Percentiles rank a stretch among this genome's conserved stretches.
Conservation (phyloP, 2,797 vertebrate genomes). For the Microtus agrestis region DNA sequence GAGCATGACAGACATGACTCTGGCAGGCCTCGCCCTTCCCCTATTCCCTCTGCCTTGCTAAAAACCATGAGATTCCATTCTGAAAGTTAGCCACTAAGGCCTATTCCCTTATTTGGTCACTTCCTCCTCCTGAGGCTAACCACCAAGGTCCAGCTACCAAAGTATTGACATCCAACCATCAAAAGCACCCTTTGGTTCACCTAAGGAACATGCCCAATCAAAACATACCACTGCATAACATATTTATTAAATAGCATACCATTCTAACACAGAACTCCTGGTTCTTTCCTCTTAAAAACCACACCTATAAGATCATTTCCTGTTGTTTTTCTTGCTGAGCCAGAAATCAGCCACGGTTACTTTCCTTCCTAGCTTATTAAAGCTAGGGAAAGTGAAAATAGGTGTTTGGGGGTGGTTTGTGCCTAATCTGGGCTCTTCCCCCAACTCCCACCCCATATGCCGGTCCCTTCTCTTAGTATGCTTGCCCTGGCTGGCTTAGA, state of each 20-base stretch:
- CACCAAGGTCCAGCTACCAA: neutral
- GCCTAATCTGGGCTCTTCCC: neutral
- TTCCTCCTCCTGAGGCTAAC: neutral
- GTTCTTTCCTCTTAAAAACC: neutral
- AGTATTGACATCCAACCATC: neutral
- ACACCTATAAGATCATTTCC: neutral
- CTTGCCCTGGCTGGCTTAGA: neutral
- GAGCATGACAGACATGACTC: neutral
- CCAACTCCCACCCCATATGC: too few species aligned
- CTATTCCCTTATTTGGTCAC: neutral
- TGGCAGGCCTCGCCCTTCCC: neutral
- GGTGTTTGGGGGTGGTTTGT: neutral
- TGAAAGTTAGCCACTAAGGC: neutral
- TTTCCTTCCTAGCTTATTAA: neutral
- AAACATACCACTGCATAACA: neutral
- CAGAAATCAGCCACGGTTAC: neutral
- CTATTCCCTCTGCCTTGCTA: neutral
- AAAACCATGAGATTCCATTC: neutral
- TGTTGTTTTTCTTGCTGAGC: neutral
- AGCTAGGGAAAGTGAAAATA: neutral
- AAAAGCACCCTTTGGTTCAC: neutral
- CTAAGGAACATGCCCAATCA: neutral
- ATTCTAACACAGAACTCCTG: neutral
- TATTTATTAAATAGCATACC: neutral
- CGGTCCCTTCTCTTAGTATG: neutral